Evolutionary conservation across 2,888 invertebrate genomes (phyloP).

Genomic region (Acleris literana): DNA sequence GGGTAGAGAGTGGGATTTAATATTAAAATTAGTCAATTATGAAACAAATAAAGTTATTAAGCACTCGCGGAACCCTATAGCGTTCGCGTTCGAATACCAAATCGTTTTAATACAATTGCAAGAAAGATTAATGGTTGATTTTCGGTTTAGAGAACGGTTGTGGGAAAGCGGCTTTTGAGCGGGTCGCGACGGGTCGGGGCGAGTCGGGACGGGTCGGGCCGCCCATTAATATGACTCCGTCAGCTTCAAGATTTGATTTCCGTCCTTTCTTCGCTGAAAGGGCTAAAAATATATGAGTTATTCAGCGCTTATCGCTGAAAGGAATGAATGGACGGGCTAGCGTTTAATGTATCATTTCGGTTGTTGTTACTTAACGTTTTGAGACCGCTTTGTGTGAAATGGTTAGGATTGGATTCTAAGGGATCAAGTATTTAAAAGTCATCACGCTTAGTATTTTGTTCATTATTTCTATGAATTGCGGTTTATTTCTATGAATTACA

Average conservation of each 20-base stretch:
- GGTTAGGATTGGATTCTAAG: neutral
- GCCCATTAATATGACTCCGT: conserved; percentile 27
- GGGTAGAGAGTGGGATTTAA: too few relatives aligned
- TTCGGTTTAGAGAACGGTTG: conserved; percentile 29
- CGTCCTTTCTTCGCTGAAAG: conserved; percentile 26
- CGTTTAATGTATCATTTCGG: conserved; percentile 20
- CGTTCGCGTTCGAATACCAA: conserved; percentile 29
- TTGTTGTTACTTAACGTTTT: conserved; percentile 14
- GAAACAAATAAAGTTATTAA: conserved; percentile 7
- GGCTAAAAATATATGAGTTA: conserved; percentile 35
- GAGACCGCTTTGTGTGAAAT: conserved; percentile 3
- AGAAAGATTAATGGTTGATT: conserved; percentile 36
- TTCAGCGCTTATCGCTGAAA: conserved; percentile 26
- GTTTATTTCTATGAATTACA: too few relatives aligned
- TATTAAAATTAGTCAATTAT: too few relatives aligned
- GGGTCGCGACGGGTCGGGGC: conserved; percentile 1
- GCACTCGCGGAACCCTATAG: conserved; percentile 21
- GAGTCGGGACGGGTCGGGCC: neutral
- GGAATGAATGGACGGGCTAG: conserved; percentile 18
- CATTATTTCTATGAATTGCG: too few relatives aligned
- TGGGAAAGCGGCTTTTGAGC: conserved; percentile 29
- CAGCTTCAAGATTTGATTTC: conserved; percentile 27
- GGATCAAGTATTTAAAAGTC: too few relatives aligned
- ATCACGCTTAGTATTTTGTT: conserved; percentile 1
- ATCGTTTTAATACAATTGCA: conserved; percentile 34